These are phyloP conservation scores for Pheosia tremula DNA, from an alignment of 2,888 invertebrate genomes.

Conservation along the genomic window DNA sequence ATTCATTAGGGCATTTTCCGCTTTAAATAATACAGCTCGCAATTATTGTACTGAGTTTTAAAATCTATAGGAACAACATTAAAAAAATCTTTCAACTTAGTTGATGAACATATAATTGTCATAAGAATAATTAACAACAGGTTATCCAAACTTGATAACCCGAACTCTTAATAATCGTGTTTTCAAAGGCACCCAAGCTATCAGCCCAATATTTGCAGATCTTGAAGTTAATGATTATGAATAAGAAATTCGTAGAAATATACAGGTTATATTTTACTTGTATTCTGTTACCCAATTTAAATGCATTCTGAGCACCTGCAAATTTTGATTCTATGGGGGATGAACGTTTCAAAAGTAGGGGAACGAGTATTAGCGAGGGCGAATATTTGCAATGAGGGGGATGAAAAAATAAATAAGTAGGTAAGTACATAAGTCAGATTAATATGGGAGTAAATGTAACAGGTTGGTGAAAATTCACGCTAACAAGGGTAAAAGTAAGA, in stretches of 20 bases:
- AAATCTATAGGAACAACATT: too few species aligned
- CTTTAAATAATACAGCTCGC: too few species aligned
- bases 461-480: too few species aligned
- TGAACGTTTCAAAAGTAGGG: background rate
- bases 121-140: conserved; percentile 2
- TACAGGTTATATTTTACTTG: too few species aligned
- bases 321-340: background rate
- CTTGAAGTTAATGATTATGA: background rate
- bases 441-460: background rate
- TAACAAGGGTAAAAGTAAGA: too few species aligned
- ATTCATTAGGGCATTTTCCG: too few species aligned
- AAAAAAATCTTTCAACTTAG: background rate
- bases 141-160: conserved; percentile 37
- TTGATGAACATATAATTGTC: too few species aligned
- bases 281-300: too few species aligned
- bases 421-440: background rate
- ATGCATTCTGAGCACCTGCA: background rate
- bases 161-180: conserved; percentile 17
- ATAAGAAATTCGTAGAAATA: background rate
- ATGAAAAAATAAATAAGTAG: background rate
- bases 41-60: too few species aligned
- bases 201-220: conserved; percentile 6
- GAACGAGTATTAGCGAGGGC: background rate
- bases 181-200: conserved; percentile 8
- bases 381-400: conserved; percentile 2